phyloP scores from a whole-genome alignment of 2,888 invertebrate species.

The Epistrophe grossulariae region DNA sequence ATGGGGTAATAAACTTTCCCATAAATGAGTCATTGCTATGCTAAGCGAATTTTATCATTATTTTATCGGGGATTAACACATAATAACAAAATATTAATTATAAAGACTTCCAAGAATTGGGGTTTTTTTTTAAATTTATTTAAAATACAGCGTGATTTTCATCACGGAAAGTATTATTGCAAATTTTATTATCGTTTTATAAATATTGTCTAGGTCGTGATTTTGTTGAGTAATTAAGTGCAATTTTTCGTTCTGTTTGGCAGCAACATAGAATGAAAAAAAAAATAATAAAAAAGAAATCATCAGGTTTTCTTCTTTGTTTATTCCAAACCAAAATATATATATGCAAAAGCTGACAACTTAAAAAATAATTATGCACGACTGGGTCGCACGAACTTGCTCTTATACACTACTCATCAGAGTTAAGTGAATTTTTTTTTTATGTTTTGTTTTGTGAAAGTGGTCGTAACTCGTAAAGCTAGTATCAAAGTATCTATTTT shows the following conservation, averaged over 20 bases:
- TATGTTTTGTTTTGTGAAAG: no score
- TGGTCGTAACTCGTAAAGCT: no score
- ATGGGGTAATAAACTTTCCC: background rate
- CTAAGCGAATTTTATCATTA: background rate
- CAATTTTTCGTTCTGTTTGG: background rate
- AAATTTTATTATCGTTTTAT: background rate
- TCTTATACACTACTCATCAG: background rate
- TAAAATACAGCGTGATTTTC: constrained; percentile 7
- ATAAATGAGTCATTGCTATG: constrained; percentile 19
- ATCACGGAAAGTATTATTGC: background rate
- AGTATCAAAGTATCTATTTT: no score
- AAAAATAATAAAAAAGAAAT: background rate
- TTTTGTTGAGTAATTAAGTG: background rate
- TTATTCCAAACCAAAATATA: background rate
- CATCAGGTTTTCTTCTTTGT: background rate
- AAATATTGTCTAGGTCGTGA: constrained; percentile 15
- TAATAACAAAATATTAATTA: background rate
- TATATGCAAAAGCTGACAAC: no score
- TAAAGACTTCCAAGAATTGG: background rate
- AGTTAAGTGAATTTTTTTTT: no score
- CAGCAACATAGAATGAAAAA: background rate
- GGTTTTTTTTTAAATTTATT: constrained; percentile 7
- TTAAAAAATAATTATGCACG: background rate
- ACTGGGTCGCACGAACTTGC: background rate
- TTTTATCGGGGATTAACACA: background rate